These are phyloP conservation scores for Chiloscyllium plagiosum DNA, from an alignment of 2,113 vertebrate species.

Conservation along the genomic window DNA sequence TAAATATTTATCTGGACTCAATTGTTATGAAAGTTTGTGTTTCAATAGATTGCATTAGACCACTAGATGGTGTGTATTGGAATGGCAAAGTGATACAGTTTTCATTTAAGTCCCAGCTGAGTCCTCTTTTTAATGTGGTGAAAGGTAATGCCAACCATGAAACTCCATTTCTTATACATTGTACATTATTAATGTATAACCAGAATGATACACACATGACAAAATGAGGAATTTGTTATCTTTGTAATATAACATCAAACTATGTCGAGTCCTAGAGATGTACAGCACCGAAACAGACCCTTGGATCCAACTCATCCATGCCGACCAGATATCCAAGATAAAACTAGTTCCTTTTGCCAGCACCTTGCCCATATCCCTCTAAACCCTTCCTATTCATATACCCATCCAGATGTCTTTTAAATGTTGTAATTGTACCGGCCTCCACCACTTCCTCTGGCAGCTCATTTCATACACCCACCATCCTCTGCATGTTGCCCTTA, in stretches of 20 bases:
- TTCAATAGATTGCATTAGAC: neutral
- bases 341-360: too few species aligned
- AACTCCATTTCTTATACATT: neutral
- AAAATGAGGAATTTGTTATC: neutral
- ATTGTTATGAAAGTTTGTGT: neutral
- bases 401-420: too few species aligned
- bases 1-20: neutral
- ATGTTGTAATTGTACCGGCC: too few species aligned
- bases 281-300: too few species aligned
- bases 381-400: too few species aligned
- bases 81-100: neutral
- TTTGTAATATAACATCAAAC: neutral
- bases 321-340: too few species aligned
- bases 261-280: too few species aligned
- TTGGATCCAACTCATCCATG: too few species aligned
- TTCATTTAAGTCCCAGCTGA: neutral
- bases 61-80: neutral
- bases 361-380: too few species aligned
- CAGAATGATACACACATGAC: neutral
- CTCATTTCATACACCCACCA: too few species aligned
- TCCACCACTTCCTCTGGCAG: too few species aligned
- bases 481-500: too few species aligned
- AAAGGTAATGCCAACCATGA: neutral
- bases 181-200: neutral
- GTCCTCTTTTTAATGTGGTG: neutral